Conservation (phyloP, 2,113 vertebrate species). For the Riparia riparia region DNA sequence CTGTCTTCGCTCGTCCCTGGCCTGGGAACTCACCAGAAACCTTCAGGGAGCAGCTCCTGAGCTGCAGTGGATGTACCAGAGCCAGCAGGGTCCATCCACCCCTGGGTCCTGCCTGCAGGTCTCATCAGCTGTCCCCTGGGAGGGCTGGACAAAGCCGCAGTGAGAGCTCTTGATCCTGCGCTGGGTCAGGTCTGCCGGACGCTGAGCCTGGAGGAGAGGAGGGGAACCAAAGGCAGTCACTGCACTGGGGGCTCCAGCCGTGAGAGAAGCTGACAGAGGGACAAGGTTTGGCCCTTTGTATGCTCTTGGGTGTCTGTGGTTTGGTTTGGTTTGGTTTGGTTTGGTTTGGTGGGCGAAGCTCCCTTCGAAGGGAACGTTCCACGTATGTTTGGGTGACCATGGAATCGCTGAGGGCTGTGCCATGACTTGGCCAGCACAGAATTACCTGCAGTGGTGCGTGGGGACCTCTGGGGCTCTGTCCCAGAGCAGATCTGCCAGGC, state of each 20-base stretch:
- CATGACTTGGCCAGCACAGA: background rate
- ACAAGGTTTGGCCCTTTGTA: background rate
- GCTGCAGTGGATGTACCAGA: background rate
- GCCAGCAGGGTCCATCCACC: fast-evolving
- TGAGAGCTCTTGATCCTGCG: fast-evolving
- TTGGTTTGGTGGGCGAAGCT: background rate
- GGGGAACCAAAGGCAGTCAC: background rate
- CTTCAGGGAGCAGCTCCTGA: background rate
- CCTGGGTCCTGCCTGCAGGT: background rate
- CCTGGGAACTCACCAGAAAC: background rate
- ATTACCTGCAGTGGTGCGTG: background rate
- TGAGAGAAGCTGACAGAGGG: background rate
- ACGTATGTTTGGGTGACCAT: fast-evolving
- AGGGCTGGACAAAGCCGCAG: fast-evolving
- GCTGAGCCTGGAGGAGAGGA: background rate
- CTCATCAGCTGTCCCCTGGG: fast-evolving
- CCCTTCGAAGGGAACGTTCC: fast-evolving
- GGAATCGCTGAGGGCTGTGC: fast-evolving
- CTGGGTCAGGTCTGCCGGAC: background rate
- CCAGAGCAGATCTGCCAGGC: background rate
- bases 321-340: background rate
- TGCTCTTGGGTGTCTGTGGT: background rate
- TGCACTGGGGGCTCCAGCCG: background rate
- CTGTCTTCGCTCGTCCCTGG: fast-evolving
- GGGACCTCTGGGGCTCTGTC: background rate